phyloP scores from a whole-genome alignment of 64 coral and sea anemone genomes.

The Stichodactyla helianthus region DNA sequence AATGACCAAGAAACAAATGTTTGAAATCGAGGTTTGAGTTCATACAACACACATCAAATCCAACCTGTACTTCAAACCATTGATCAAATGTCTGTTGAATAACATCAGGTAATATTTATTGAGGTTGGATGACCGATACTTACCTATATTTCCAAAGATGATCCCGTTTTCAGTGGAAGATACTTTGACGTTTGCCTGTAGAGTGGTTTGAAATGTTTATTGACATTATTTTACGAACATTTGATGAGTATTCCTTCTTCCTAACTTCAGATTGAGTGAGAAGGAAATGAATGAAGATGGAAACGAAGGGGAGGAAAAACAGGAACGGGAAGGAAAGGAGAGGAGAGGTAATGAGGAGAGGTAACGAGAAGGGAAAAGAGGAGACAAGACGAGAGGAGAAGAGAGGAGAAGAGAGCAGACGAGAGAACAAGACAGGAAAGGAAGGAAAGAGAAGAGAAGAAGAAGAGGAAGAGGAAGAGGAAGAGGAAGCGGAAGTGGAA shows the following conservation, averaged over 20 bases:
- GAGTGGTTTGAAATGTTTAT: neutral
- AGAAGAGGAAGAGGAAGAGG: too few species aligned
- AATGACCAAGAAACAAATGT: too few species aligned
- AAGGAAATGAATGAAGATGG: too few species aligned
- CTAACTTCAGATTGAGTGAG: too few species aligned
- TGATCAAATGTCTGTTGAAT: neutral
- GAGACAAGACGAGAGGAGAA: too few species aligned
- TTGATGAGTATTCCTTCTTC: too few species aligned
- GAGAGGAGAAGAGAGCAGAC: too few species aligned
- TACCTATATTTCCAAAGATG: constrained; percentile 98
- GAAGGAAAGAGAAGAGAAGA: too few species aligned
- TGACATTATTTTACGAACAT: neutral
- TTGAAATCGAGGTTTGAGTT: too few species aligned
- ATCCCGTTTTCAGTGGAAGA: constrained; percentile 99
- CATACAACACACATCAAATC: too few species aligned
- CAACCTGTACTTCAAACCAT: neutral
- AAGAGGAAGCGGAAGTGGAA: too few species aligned
- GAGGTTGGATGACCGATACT: neutral
- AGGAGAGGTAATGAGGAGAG: neutral
- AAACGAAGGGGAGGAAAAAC: neutral
- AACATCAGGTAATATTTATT: too few species aligned
- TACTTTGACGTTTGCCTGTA: constrained; percentile 97
- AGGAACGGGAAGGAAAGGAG: neutral
- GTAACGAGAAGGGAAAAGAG: neutral
- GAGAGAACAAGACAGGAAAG: neutral